Base-by-base conservation (phyloP, 2,797 vertebrate genomes). In the Mormyrops boulengeri region DNA sequence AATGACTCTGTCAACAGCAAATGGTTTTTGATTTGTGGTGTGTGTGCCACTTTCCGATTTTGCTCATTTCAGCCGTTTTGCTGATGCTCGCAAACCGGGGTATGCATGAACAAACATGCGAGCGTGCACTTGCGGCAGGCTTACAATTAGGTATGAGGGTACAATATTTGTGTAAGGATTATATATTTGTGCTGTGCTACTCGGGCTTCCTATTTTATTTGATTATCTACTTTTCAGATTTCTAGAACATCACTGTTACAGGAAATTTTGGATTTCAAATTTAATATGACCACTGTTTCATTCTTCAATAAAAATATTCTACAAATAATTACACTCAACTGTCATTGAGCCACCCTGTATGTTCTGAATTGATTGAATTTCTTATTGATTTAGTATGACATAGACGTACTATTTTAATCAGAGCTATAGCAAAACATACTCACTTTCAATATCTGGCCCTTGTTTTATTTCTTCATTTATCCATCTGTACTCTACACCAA, bases 1-100 rank as follows among this genome's bases (percentile, higher is more conserved):
- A 96, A 96, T 96, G 94, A 96, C 92, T 94, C 94, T 95, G 95
- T 96, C 95, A 95, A 93, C 93, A 93, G 93, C 94, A 95, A 95
- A 95, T 95, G 93, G 94, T 90, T 91, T 94, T 94, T 95, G 95
- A 96, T 95, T 96, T 95, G 95, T 95, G 89, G 94, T 93, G 93
- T 94, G 95, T 94, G 94, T 95, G 94, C 94, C 91, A 90, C 92
- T 12, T 94, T 92, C 90, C 91, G 90, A 91, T 92, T 90, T 92
- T 92, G 92, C 94, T 95, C 93, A 95, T 94, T 92, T 90, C 92
- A 92, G 92, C 91, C 90, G 90, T 92, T 91, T 87, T 91, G 90
- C 91, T 91, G 91, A 89, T 91, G 91, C n/a, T 47, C 41, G 6
- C 66, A 80, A 6, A n/a, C 19, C 30, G 6, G 11, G 62, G 12